Conservation (phyloP, 1,140 invertebrate species). For the Ridgeia piscesae region DNA sequence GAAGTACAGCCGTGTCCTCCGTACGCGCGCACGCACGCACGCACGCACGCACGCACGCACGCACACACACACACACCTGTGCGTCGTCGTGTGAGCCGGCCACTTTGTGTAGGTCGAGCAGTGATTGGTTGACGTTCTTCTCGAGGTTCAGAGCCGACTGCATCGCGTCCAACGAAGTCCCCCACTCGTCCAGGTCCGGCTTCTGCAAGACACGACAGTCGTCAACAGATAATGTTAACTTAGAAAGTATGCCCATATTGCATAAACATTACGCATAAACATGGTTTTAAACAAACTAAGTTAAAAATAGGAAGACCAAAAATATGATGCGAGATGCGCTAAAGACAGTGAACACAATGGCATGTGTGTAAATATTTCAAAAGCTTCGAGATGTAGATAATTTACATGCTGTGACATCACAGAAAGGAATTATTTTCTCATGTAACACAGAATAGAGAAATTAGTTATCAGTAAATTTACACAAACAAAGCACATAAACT, state of each 20-base stretch:
- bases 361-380: too few species aligned
- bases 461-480: too few species aligned
- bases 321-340: too few species aligned
- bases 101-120: constrained; percentile 70
- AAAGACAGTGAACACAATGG: too few species aligned
- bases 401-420: neutral
- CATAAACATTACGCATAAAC: too few species aligned
- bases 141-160: constrained; percentile 71
- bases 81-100: constrained; percentile 68
- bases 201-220: constrained; percentile 55
- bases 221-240: neutral
- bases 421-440: neutral
- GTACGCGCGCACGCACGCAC: neutral
- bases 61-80: constrained; percentile 33
- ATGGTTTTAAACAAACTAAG: too few species aligned
- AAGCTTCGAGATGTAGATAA: neutral
- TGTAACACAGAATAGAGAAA: neutral
- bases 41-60: neutral
- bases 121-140: constrained; percentile 73
- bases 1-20: too few species aligned
- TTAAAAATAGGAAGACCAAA: too few species aligned
- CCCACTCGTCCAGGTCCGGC: constrained; percentile 67
- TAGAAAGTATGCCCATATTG: too few species aligned
- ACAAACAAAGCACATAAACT: too few species aligned
- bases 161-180: constrained; percentile 69